Conservation (phyloP, 2,113 vertebrate genomes). For the Nycticryphes semicollaris region DNA sequence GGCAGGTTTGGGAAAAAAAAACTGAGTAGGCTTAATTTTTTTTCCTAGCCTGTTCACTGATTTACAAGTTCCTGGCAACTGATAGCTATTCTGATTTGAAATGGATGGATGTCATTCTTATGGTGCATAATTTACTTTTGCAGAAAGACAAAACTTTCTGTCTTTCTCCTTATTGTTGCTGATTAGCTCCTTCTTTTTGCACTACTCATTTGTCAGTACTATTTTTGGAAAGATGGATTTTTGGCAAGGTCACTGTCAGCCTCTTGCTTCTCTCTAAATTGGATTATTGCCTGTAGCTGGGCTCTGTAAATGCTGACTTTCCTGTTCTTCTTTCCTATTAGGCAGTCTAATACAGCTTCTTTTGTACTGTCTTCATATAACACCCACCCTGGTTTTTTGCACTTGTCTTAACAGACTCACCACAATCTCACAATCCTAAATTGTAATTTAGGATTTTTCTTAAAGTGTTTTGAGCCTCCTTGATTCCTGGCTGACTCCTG, state of each 20-base stretch:
- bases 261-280: constrained; percentile 20
- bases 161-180: neutral
- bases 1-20: neutral
- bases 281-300: constrained; percentile 31
- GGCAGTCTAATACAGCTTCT: neutral
- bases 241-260: constrained; percentile 15
- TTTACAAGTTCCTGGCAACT: neutral
- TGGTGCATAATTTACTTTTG: neutral
- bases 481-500: neutral
- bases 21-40: neutral
- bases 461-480: neutral
- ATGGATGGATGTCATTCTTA: neutral
- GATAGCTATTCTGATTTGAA: neutral
- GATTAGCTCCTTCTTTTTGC: constrained; percentile 29
- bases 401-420: neutral
- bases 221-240: constrained; percentile 16
- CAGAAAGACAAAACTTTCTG: neutral
- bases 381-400: neutral
- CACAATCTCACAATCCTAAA: neutral
- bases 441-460: neutral
- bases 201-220: neutral
- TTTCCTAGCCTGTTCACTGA: neutral
- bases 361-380: neutral
- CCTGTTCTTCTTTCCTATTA: neutral
- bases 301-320: constrained; percentile 6